These are phyloP conservation scores for Silurus meridionalis DNA, from an alignment of 2,113 vertebrate species.

Conservation along the genomic window DNA sequence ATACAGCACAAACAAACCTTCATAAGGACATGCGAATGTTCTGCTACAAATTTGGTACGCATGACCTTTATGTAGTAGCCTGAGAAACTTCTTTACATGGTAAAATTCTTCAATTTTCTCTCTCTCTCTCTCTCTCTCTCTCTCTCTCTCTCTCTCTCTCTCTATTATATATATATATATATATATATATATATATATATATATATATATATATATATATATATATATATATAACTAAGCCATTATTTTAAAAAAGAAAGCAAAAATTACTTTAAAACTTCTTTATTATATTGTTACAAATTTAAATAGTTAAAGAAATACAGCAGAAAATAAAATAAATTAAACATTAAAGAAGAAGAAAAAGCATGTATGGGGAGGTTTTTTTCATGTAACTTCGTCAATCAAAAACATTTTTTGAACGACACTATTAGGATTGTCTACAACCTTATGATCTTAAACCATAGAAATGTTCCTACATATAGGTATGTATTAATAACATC, in stretches of 20 bases:
- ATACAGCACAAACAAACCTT: not conserved
- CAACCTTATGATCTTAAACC: not conserved
- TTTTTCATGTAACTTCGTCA: not conserved
- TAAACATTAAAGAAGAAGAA: not conserved
- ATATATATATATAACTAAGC: not conserved
- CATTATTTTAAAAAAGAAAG: not conserved
- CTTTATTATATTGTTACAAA: no score
- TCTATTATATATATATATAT: no score
- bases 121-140: no score
- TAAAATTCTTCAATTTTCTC: not conserved
- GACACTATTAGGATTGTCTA: not conserved
- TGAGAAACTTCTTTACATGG: not conserved
- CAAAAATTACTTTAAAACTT: not conserved
- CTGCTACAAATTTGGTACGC: not conserved
- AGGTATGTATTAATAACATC: not conserved
- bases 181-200: no score
- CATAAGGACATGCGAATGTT: not conserved
- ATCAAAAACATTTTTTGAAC: not conserved
- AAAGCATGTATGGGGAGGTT: not conserved
- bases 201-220: no score
- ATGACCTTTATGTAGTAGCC: not conserved
- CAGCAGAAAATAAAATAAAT: not conserved
- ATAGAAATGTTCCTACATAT: not conserved
- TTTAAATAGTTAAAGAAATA: not conserved
- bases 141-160: no score